These are phyloP conservation scores for Cancer borealis DNA, from an alignment of 2,888 invertebrate species.

Conservation along the genomic window DNA sequence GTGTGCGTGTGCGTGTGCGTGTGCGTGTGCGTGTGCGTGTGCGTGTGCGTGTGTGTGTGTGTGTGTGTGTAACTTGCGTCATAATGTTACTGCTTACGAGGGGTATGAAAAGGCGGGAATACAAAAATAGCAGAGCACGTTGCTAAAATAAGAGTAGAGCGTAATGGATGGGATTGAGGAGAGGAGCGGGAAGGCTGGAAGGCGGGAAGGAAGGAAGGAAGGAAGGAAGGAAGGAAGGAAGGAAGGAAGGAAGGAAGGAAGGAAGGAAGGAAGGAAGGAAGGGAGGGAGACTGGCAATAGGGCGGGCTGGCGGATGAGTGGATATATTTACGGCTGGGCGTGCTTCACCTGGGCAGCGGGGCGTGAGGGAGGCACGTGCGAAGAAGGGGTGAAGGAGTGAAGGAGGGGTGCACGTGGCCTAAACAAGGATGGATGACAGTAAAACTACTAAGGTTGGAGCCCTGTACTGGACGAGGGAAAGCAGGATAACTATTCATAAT, in stretches of 20 bases:
- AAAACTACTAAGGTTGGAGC: background rate
- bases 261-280: background rate
- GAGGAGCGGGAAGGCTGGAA: background rate
- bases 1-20: background rate
- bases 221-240: background rate
- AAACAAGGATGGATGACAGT: background rate
- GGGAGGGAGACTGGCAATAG: background rate
- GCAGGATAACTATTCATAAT: background rate
- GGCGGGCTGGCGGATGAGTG: background rate
- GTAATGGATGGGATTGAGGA: background rate
- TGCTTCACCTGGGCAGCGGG: background rate
- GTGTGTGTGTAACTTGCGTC: background rate
- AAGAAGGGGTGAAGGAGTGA: background rate
- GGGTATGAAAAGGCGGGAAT: background rate
- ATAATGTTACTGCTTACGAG: background rate
- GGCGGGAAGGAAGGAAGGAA: background rate
- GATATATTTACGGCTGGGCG: background rate
- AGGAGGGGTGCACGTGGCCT: background rate
- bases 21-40: conserved; percentile 18
- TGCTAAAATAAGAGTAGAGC: background rate
- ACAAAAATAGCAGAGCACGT: background rate
- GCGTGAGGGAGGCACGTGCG: background rate
- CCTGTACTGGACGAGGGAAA: background rate
- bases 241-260: background rate
- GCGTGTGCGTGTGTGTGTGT: conserved; percentile 14